Percentiles rank a stretch among this genome's conserved stretches.
Conservation (phyloP, 2,888 invertebrate genomes). For the Athripsodes cinereus region DNA sequence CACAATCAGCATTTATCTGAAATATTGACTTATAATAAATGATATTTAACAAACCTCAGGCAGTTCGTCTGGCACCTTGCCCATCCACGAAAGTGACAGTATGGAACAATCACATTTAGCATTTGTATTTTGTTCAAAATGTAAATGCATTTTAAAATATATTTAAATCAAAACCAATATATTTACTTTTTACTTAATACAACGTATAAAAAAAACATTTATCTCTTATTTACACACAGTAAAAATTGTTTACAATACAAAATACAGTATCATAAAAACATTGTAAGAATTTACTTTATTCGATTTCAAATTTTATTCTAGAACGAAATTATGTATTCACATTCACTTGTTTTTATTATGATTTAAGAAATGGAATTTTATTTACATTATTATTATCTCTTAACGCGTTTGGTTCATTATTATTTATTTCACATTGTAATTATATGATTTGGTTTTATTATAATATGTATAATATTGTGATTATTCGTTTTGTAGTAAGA, state of each 20-base stretch:
- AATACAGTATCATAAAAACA: too few relatives aligned
- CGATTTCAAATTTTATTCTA: too few relatives aligned
- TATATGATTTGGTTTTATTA: not conserved
- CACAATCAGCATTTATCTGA: too few relatives aligned
- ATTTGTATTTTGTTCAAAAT: conserved; percentile 89
- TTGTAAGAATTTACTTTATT: too few relatives aligned
- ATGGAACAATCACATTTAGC: conserved; percentile 95
- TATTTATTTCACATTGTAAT: not conserved
- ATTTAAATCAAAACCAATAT: not conserved
- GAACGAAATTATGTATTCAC: too few relatives aligned
- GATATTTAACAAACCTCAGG: conserved; percentile 66
- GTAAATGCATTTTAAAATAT: conserved; percentile 74
- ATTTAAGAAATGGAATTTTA: not conserved
- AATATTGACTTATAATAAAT: too few relatives aligned
- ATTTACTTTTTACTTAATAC: not conserved
- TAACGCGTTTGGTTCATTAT: not conserved
- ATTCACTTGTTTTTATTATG: too few relatives aligned
- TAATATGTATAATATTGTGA: not conserved
- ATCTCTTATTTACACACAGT: too few relatives aligned
- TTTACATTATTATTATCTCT: not conserved
- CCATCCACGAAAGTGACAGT: conserved; percentile 96
- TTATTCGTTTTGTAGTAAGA: not conserved
- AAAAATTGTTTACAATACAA: too few relatives aligned
- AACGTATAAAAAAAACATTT: not conserved
- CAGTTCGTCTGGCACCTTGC: conserved; percentile 92